A percentile compares a stretch with the other conserved stretches of the same genome.
Evolutionary conservation across 2,797 vertebrate genomes (phyloP).

Genomic region (Coilia nasus): DNA sequence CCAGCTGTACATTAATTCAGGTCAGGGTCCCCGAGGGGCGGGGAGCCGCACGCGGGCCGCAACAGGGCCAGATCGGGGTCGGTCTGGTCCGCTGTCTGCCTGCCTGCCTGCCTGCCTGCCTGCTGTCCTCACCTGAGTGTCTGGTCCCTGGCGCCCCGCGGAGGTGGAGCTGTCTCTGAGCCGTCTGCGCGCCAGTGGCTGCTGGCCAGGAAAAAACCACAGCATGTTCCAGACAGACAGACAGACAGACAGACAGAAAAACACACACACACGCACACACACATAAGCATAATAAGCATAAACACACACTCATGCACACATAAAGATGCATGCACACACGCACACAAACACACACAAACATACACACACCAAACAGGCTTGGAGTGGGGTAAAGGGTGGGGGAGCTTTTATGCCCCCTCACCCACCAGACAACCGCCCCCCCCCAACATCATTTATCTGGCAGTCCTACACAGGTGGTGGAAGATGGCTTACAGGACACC

Average conservation of each 20-base stretch:
- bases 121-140: not conserved
- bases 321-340: not conserved
- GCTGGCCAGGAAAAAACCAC: not conserved
- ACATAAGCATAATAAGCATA: not conserved
- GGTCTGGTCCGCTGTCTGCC: not conserved
- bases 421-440: not conserved
- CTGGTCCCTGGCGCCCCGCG: not conserved
- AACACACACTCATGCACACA: not conserved
- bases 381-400: not conserved
- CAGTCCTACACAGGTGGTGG: slow-evolving; percentile 14
- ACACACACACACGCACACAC: not conserved
- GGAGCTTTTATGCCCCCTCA: not conserved
- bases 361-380: not conserved
- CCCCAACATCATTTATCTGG: slow-evolving; percentile 31
- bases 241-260: not conserved
- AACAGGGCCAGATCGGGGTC: not conserved
- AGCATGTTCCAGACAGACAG: slow-evolving; percentile 26
- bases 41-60: not conserved
- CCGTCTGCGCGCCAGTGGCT: too few relatives aligned
- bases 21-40: slow-evolving; percentile 36
- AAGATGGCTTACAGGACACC: slow-evolving; percentile 8
- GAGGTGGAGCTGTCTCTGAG: not conserved
- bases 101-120: not conserved
- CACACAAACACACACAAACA: not conserved
- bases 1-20: slow-evolving; percentile 26